These are phyloP conservation scores for Vimba vimba DNA, from an alignment of 2,113 vertebrate species.

Conservation along the genomic window DNA sequence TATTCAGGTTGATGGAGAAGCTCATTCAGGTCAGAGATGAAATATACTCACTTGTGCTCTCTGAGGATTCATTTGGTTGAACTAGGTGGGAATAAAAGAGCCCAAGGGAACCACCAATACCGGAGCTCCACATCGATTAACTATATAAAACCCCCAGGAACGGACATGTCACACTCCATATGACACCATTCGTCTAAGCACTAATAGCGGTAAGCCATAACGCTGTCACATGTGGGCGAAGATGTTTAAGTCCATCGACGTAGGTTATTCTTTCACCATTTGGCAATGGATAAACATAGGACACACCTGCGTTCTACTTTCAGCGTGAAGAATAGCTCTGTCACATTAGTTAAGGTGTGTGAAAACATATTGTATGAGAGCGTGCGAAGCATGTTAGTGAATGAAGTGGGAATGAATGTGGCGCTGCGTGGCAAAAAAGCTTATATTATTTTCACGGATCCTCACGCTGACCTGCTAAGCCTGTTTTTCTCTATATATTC, in stretches of 20 bases:
- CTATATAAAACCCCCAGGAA: constrained; percentile 72
- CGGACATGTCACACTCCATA: constrained; percentile 58
- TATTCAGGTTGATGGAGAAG: constrained; percentile 68
- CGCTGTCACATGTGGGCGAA: constrained; percentile 72
- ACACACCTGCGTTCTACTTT: constrained; percentile 80
- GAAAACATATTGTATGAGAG: constrained; percentile 1
- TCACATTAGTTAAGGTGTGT: constrained; percentile 24
- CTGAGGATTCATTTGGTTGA: constrained; percentile 37
- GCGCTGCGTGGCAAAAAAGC: background rate
- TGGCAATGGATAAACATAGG: constrained; percentile 71
- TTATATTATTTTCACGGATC: constrained; percentile 28
- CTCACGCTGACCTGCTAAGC: constrained; percentile 13
- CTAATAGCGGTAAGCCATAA: constrained; percentile 81
- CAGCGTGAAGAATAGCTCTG: constrained; percentile 65
- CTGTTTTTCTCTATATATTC: constrained; percentile 11
- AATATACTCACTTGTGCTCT: constrained; percentile 67
- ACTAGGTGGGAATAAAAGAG: constrained; percentile 47
- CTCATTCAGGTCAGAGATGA: constrained; percentile 74
- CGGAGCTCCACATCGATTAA: constrained; percentile 72
- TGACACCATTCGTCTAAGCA: constrained; percentile 61
- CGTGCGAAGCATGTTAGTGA: constrained; percentile 40
- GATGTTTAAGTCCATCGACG: constrained; percentile 72
- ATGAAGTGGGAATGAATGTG: constrained; percentile 24
- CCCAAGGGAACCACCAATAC: constrained; percentile 67
- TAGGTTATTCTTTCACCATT: constrained; percentile 67